phyloP scores from a whole-genome alignment of 2,888 invertebrate species.

The Papilio protenor region DNA sequence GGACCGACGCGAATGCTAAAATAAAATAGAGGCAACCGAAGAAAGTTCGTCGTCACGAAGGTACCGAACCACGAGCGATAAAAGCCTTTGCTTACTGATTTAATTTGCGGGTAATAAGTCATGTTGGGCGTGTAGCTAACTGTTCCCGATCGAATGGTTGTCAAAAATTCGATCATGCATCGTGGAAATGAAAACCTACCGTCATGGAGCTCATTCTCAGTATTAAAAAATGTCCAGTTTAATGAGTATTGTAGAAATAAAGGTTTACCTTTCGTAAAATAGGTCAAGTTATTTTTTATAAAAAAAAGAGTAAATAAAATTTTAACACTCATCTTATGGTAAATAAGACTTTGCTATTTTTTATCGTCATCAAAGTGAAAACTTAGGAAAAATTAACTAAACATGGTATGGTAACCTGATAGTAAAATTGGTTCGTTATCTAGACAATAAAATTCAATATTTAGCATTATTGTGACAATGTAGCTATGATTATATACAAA shows the following conservation, averaged over 20 bases:
- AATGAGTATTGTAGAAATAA: too few relatives aligned
- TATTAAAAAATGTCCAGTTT: too few relatives aligned
- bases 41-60: slow-evolving; percentile 74
- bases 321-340: too few relatives aligned
- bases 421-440: background rate
- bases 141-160: slow-evolving; percentile 51
- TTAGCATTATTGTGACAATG: background rate
- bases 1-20: slow-evolving; percentile 72
- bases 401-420: too few relatives aligned
- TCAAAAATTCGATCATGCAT: slow-evolving; percentile 40
- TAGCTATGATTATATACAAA: background rate
- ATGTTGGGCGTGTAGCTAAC: slow-evolving; percentile 65
- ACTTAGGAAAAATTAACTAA: too few relatives aligned
- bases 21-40: slow-evolving; percentile 67
- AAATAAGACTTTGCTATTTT: too few relatives aligned
- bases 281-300: too few relatives aligned
- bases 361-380: too few relatives aligned
- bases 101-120: slow-evolving; percentile 70
- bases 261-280: too few relatives aligned
- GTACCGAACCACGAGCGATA: slow-evolving; percentile 55
- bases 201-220: too few relatives aligned
- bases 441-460: background rate
- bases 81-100: slow-evolving; percentile 72
- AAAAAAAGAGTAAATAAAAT: too few relatives aligned
- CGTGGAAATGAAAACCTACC: background rate